Conservation (phyloP, 2,113 vertebrate genomes). For the Macrotus californicus region DNA sequence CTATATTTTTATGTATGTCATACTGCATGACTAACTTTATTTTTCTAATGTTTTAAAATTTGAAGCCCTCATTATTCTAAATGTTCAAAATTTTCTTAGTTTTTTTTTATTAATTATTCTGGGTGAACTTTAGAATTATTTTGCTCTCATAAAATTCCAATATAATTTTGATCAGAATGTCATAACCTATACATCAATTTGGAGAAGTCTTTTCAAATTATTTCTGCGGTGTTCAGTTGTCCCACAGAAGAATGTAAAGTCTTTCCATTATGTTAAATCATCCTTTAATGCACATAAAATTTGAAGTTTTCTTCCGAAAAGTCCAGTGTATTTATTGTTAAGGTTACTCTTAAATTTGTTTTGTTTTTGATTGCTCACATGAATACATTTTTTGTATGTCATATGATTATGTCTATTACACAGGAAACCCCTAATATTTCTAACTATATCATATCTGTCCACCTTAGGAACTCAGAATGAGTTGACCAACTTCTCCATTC, state of each 20-base stretch:
- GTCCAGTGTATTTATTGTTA: not conserved
- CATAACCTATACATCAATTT: not conserved
- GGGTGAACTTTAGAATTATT: not conserved
- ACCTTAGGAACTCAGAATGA: not conserved
- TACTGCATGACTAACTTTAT: not conserved
- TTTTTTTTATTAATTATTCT: not conserved
- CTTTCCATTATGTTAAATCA: constrained; percentile 1
- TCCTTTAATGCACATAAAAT: not conserved
- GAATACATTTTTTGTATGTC: not conserved
- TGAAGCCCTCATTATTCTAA: not conserved
- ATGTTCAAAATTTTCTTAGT: not conserved
- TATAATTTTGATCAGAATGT: not conserved
- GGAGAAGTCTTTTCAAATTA: not conserved
- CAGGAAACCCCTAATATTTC: not conserved
- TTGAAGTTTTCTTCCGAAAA: not conserved
- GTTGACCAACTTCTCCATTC: not conserved
- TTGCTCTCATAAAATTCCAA: not conserved
- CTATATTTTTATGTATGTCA: not conserved
- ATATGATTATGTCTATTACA: not conserved
- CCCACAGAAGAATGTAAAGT: not conserved
- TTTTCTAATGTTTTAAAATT: constrained; percentile 1
- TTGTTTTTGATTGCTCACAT: not conserved
- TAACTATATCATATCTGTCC: not conserved
- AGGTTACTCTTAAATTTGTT: not conserved
- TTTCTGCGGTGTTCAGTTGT: not conserved